A percentile compares a stretch with the other conserved stretches of the same genome.
These are phyloP conservation scores for Zoroaster sp. DNA, from an alignment of 53 echinoderm and acorn worm genomes.

Conservation along the genomic window DNA sequence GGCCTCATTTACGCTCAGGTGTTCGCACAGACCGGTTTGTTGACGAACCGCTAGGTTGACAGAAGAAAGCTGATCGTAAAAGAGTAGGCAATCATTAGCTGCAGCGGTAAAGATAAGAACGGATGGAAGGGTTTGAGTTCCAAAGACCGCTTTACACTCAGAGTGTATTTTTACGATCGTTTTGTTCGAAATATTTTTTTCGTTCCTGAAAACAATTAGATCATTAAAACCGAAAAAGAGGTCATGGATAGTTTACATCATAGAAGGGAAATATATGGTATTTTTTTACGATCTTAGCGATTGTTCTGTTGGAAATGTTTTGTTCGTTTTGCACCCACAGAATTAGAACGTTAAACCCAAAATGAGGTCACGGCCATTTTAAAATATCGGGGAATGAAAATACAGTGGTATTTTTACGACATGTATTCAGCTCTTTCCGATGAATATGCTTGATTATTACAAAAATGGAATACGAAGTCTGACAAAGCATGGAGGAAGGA, in stretches of 20 bases:
- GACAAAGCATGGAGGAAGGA: background rate
- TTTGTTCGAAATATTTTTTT: background rate
- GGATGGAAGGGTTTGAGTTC: background rate
- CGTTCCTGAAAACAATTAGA: background rate
- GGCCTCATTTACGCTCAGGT: constrained; percentile 26
- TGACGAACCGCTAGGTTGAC: background rate
- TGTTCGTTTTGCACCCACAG: too few species aligned
- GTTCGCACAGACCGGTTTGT: background rate
- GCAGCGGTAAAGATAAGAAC: constrained; percentile 22
- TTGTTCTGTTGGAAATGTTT: too few species aligned
- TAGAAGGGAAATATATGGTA: too few species aligned
- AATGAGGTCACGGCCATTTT: background rate
- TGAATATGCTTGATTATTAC: too few species aligned
- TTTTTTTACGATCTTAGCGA: too few species aligned
- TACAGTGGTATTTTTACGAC: constrained; percentile 22
- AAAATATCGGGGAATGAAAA: background rate
- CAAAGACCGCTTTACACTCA: background rate
- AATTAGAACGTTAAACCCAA: too few species aligned
- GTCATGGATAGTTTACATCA: background rate
- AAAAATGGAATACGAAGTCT: background rate
- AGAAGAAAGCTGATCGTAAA: background rate
- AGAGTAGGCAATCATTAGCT: background rate
- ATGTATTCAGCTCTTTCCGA: too few species aligned
- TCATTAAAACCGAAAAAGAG: background rate
- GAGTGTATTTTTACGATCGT: background rate